Evolutionary conservation across 2,113 vertebrate species (phyloP).

Genomic region (Cyprinodon tularosa): DNA sequence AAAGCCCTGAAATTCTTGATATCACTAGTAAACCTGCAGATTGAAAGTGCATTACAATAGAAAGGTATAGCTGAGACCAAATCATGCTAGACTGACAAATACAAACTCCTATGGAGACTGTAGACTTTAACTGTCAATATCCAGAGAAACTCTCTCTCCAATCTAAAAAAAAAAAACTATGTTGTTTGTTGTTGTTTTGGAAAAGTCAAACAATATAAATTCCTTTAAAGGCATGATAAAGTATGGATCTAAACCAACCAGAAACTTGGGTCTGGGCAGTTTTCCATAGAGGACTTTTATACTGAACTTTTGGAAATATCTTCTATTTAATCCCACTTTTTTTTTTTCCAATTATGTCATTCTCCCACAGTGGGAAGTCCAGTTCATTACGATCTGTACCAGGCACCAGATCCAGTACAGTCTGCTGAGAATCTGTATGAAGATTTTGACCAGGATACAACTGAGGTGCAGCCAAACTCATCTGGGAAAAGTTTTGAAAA

Average conservation of each 20-base stretch:
- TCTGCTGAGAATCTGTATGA: constrained; percentile 47
- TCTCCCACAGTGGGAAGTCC: constrained; percentile 6
- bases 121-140: too few species aligned
- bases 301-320: background rate
- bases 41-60: too few species aligned
- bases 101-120: too few species aligned
- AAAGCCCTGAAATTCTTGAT: too few species aligned
- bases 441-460: constrained; percentile 67
- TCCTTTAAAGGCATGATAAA: background rate
- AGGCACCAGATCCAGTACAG: accelerated
- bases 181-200: background rate
- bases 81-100: too few species aligned
- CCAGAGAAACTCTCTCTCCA: too few species aligned
- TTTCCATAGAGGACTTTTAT: background rate
- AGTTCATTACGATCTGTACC: background rate
- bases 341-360: background rate
- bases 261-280: background rate
- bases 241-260: background rate
- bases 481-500: too few species aligned
- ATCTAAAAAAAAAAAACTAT: background rate
- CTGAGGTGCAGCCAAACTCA: constrained; percentile 51
- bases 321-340: background rate
- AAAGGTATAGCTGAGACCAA: too few species aligned
- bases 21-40: too few species aligned
- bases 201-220: background rate